Base-by-base conservation (phyloP, 2,888 invertebrate genomes). In the Pilophorus perplexus region DNA sequence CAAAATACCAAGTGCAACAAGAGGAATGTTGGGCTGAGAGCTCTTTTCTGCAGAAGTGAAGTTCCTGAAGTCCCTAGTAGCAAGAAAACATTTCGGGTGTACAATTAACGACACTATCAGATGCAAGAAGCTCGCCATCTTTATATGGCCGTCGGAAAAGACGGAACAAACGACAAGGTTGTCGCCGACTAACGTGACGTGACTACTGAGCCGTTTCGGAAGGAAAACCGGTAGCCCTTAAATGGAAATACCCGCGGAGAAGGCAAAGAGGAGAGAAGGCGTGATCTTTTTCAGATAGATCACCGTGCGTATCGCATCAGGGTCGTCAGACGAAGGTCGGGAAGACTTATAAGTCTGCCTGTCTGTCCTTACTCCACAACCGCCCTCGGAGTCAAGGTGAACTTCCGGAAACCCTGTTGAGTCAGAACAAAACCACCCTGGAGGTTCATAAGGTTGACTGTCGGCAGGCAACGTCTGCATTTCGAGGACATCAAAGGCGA, bases 301-400 rank as follows among this genome's bases (percentile, higher is more conserved):
- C 46, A 46, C 46, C 12, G 12, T 25, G 46, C 25, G n/a, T 22
- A 46, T 2, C 20, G 5, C 22, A 22, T 18, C 20, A 25, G 8
- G 46, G 23, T 23, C 23, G 46, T 14, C 12, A 12, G 12, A 25
- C 46, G 46, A 46, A 46, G 46, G 46, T 23, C 23, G 8, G 12
- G 46, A 46, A 46, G 46, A 46, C 46, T 14, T 46, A 46, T 46
- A 46, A 46, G 46, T 46, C 46, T 12, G 23, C n/a, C n/a, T n/a
- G n/a, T 10, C 2, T 25, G 46, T 46, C 46, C 46, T 46, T 46
- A 46, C 46, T 46, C 46, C 46, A 23, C 46, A 46, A 46, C 25
- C 25, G n/a, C 46, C 46, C 46, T 23, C 23, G 4, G 46, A 46
- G 46, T 23, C 46, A 46, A 46, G 46, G 46, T 46, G 46, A 46